Evolutionary conservation across 2,888 invertebrate species (phyloP), one percentile per base, ranked within the genome.

Genomic region (Cephus pygmeus): DNA sequence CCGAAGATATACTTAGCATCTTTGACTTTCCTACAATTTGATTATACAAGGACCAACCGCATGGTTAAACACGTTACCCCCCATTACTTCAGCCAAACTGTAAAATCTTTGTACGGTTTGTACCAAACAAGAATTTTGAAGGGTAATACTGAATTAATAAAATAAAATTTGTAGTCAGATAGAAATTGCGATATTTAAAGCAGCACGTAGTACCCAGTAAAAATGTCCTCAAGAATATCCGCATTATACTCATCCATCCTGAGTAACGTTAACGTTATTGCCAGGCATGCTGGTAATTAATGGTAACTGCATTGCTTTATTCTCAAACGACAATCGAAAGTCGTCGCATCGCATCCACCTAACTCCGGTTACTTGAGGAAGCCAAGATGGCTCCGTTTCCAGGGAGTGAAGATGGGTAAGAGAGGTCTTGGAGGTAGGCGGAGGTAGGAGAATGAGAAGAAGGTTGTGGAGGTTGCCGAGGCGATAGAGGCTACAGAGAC

Each of bases 331-430:
- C 83, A 84, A 85, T 81, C 81, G 30, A 83, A 83, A 84, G 85
- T 82, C 82, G 83, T 82, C 87, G 81, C 85, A 87, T 86, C 84
- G 84, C 86, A 87, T 88, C 85, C 84, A 80, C 86, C 82, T 84
- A 86, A 85, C 86, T 83, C 83, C 83, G 85, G 85, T 86, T 86
- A 87, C 85, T 85, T 84, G 81, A 34, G 81, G 80, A 82, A 83
- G 88, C 87, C 90, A 91, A 91, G 90, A 91, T 91, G 91, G 91
- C 90, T 90, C 83, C 90, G 87, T 84, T 85, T 85, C 81, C 79
- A 79, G 81, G 30, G 35, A 36, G 31, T 31, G 40, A 34, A 69
- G 36, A 69, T 15, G 3, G 73, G n/a, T 75, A 71, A 76, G 73
- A 33, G 83, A 84, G 81, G 88, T 84, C 87, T 88, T 87, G 85